Evolutionary conservation across 2,113 vertebrate genomes (phyloP), one percentile per base, ranked within the genome.

Genomic region (Gasterosteus aculeatus): DNA sequence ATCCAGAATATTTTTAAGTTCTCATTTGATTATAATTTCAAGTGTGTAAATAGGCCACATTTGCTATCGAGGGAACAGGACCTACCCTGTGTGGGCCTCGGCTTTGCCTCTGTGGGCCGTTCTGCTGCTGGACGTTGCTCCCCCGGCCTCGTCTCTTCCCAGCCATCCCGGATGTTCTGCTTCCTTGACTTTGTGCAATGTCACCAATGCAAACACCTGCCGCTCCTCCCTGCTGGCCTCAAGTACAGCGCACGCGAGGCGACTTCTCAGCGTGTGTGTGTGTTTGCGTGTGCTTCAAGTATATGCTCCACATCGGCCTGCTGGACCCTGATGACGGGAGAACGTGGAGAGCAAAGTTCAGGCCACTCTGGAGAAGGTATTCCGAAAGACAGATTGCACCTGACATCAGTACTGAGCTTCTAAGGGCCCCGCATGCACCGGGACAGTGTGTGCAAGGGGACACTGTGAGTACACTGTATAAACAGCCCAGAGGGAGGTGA

Each of bases 341-440:
- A 83, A 26, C 18, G 7, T 29, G 22, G 71, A 14, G 93, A 77
- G 80, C 92, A 94, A 94, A 94, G 93, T 92, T 89, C 93, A 92
- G 41, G 63, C 66, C 59, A 68, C 78, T 56, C 42, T 49, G 57
- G 31, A 44, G 22, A 61, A 83, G 7, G 16, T 7, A 26, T 61
- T 59, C 65, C 63, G 41, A 64, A 33, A 61, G 61, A 38, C 3
- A 63, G 72, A 81, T 10, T 69, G 39, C 42, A 19, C 39, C 74
- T 44, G 49, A 57, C 65, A 78, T 75, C 65, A 84, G 46, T 72
- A 38, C 29, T 77, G 41, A 74, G 39, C 42, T 46, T 22, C 10
- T 14, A n/a, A 57, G 59, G 35, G 22, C 10, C 10, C 51, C 49
- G 10, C 1, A 10, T 26, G 29, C 3, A 67, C 61, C 1, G 12